Evolutionary conservation across 2,888 invertebrate species (phyloP), one percentile per base, ranked within the genome.

Genomic region (Orthosia gracilis): DNA sequence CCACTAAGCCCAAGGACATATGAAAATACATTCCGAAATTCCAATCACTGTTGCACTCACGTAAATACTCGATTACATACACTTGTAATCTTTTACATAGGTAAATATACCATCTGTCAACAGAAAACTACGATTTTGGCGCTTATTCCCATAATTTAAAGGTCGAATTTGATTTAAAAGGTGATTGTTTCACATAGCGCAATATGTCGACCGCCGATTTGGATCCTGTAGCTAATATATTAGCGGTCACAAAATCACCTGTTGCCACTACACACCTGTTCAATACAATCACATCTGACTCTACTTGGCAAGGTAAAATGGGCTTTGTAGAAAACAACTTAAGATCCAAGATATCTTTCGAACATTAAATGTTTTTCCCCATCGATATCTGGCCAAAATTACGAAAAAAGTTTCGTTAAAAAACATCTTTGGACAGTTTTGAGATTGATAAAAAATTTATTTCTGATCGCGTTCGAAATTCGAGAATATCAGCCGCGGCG

Each of bases 191-290:
- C 90, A 91, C 88, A 90, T 90, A 92, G 91, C 89, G 91, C 92
- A 93, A 93, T 93, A 94, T 94, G 92, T 94, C 91, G 92, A 91
- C 89, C 90, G 91, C 89, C 91, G 94, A 93, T 94, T 95, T 94
- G 91, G 92, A 94, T 92, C 92, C 92, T 92, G 92, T 91, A 92
- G 90, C 90, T 92, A 94, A 95, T 95, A 94, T 93, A 94, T 94
- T 94, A 94, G 94, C 92, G 94, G 94, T 94, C 93, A 92, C 92
- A 93, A 94, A 94, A 92, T 96, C 96, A 96, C 96, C 96, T 96
- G 96, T 96, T 95, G 90, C 87, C 88, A 81, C 84, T 87, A 89
- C 87, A 92, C 96, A 96, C 96, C 96, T 96, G 96, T 96, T 95
- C 90, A 85, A 89, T 89, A 91, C 92, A 96, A 96, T 96, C 96